phyloP scores from a whole-genome alignment of 2,797 vertebrate species.

The Rhinella marina region DNA sequence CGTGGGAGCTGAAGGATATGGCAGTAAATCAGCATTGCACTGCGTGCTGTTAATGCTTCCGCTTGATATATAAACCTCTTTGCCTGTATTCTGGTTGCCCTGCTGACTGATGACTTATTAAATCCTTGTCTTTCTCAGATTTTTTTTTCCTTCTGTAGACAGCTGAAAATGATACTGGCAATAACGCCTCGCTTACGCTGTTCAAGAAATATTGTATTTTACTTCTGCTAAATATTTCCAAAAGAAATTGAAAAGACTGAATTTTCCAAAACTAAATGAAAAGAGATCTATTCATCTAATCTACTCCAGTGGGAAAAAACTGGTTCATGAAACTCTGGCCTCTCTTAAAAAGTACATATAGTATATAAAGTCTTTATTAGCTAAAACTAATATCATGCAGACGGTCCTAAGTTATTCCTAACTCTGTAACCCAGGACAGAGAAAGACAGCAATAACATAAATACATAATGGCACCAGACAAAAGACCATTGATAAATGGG shows the following conservation, averaged over 20 bases:
- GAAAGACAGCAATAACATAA: too few species aligned
- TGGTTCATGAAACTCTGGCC: slow-evolving; percentile 28
- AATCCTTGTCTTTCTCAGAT: slow-evolving; percentile 57
- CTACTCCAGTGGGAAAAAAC: not conserved
- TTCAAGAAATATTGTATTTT: slow-evolving; percentile 54
- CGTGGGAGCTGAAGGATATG: slow-evolving; percentile 52
- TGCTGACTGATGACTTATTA: slow-evolving; percentile 63
- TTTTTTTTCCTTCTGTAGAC: slow-evolving; percentile 52
- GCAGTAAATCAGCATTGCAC: slow-evolving; percentile 57
- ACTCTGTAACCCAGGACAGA: too few species aligned
- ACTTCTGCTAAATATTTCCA: slow-evolving; percentile 44
- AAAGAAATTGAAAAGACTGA: slow-evolving; percentile 16
- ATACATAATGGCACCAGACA: too few species aligned
- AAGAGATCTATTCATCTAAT: slow-evolving; percentile 36
- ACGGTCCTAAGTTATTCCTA: not conserved
- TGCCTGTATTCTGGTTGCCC: slow-evolving; percentile 56
- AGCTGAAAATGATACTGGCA: slow-evolving; percentile 60
- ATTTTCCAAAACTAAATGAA: slow-evolving; percentile 33
- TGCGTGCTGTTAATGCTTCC: slow-evolving; percentile 54
- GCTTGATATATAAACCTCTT: slow-evolving; percentile 60
- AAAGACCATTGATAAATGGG: too few species aligned
- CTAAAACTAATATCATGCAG: not conserved
- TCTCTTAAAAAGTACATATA: not conserved
- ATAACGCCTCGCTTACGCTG: slow-evolving; percentile 53
- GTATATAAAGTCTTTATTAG: not conserved